A percentile compares a stretch with the other conserved stretches of the same genome.
Evolutionary conservation across 2,113 vertebrate genomes (phyloP).

Genomic region (Podocnemis expansa): DNA sequence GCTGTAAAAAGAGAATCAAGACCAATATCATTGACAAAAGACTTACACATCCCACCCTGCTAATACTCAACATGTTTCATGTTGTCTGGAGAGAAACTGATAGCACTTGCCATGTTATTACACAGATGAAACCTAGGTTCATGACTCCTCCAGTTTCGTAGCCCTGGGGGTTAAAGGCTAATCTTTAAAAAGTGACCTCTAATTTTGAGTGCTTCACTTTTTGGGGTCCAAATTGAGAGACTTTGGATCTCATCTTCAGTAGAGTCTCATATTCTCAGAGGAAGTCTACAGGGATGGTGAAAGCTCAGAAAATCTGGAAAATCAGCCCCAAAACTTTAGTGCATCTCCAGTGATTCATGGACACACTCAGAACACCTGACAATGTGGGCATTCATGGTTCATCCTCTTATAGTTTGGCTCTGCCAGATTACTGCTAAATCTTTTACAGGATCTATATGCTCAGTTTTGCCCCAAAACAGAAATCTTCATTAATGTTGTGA

Average conservation of each 20-base stretch:
- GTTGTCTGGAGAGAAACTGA: not conserved
- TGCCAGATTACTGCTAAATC: not conserved
- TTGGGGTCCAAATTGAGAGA: not conserved
- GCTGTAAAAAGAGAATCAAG: not conserved
- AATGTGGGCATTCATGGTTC: not conserved
- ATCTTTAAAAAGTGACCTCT: not conserved
- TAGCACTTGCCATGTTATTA: not conserved
- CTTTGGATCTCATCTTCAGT: not conserved
- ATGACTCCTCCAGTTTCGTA: not conserved
- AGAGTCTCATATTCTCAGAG: not conserved
- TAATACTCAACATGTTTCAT: not conserved
- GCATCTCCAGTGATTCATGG: not conserved
- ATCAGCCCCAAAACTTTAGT: not conserved
- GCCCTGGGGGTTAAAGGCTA: not conserved
- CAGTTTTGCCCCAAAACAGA: not conserved
- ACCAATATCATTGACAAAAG: not conserved
- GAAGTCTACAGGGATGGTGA: not conserved
- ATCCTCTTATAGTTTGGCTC: not conserved
- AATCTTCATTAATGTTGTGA: not conserved
- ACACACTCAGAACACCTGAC: not conserved
- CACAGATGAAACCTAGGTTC: not conserved
- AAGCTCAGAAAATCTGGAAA: not conserved
- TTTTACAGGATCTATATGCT: not conserved
- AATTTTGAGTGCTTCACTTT: not conserved
- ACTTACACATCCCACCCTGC: not conserved